Evolutionary conservation across 2,888 invertebrate species (phyloP).

Genomic region (Himalopsyche japonica): DNA sequence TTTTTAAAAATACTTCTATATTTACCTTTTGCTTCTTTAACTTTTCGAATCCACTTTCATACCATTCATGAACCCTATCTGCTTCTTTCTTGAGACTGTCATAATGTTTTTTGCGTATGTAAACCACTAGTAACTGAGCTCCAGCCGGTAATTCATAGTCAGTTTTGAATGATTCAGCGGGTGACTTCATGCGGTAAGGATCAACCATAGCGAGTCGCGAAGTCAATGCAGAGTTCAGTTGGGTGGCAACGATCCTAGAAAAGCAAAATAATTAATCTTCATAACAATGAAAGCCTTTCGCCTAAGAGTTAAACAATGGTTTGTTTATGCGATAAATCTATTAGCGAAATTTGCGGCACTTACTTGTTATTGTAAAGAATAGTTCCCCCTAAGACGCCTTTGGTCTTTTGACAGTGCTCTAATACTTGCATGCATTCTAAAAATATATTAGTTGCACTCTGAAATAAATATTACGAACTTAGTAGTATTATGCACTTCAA

Average conservation of each 20-base stretch:
- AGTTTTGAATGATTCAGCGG: conserved; percentile 69
- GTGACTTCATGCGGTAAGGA: conserved; percentile 81
- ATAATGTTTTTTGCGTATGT: conserved; percentile 68
- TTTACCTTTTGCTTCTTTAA: conserved; percentile 32
- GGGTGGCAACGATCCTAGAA: conserved; percentile 77
- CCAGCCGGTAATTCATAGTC: conserved; percentile 79
- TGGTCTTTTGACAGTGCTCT: conserved; percentile 79
- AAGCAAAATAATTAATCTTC: conserved; percentile 43
- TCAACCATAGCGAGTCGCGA: conserved; percentile 81
- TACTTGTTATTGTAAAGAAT: conserved; percentile 89
- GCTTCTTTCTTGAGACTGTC: conserved; percentile 56
- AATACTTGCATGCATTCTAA: conserved; percentile 85
- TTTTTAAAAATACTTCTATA: neutral
- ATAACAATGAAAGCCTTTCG: neutral
- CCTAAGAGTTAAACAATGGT: too few relatives aligned
- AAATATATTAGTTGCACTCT: conserved; percentile 87
- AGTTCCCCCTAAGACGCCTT: conserved; percentile 81
- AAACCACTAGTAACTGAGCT: conserved; percentile 78
- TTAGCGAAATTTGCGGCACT: too few relatives aligned
- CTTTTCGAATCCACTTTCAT: conserved; percentile 33
- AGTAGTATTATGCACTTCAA: neutral
- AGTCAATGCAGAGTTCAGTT: conserved; percentile 72
- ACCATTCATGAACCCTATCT: conserved; percentile 44
- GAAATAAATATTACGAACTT: conserved; percentile 44
- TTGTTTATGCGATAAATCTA: too few relatives aligned